These are phyloP conservation scores for Neomorphus geoffroyi DNA, from an alignment of 2,797 vertebrate genomes.

Conservation along the genomic window DNA sequence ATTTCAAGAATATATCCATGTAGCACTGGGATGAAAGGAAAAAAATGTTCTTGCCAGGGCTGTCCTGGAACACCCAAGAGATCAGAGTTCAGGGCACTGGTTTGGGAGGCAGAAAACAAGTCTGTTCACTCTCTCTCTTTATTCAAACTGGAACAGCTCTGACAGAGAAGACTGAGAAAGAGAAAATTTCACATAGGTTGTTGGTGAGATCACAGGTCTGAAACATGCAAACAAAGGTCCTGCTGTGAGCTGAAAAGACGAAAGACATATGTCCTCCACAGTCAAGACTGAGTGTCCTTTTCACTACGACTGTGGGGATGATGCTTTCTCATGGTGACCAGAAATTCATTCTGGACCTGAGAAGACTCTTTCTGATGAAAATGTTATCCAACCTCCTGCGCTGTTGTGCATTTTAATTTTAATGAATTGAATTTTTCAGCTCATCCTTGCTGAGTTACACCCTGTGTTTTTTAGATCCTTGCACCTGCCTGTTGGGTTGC, in stretches of 20 bases:
- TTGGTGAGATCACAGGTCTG: background rate
- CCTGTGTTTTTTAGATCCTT: background rate
- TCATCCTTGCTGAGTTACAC: background rate
- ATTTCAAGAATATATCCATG: conserved; percentile 11
- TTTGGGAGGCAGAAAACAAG: background rate
- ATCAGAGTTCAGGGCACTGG: background rate
- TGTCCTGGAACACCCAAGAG: background rate
- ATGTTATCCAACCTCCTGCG: background rate
- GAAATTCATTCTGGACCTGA: background rate
- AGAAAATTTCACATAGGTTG: background rate
- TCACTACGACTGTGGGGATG: background rate
- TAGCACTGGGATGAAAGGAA: background rate
- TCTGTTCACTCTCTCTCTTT: background rate
- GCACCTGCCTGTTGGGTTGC: background rate
- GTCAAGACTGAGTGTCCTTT: background rate
- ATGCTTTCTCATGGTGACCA: background rate
- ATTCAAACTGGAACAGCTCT: background rate
- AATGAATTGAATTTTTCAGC: rapidly evolving
- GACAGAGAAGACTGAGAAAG: background rate
- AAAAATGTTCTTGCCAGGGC: background rate
- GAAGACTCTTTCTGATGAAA: background rate
- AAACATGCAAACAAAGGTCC: background rate
- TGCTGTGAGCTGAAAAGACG: rapidly evolving
- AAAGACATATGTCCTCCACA: background rate
- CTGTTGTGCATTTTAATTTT: background rate